Evolutionary conservation across 2,113 vertebrate species (phyloP), one percentile per base, ranked within the genome.

Genomic region (Chrysemys picta): DNA sequence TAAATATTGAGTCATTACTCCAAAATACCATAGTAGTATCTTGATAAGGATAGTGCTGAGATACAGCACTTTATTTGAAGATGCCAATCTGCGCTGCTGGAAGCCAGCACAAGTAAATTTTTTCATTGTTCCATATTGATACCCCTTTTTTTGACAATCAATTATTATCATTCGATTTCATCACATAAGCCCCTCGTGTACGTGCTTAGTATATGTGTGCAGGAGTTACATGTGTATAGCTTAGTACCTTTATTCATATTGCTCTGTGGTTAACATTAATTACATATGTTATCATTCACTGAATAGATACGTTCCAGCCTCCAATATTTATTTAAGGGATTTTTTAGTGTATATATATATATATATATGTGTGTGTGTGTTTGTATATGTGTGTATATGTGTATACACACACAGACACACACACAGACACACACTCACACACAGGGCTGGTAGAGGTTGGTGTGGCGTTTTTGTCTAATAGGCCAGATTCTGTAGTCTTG

Each of bases 291-390:
- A 13, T 0, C 88, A 88, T 59, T 38, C 87, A 85, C 62, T 82
- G 87, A 54, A 56, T 17, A 57, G 29, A 3, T 84, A 85, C 69
- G 17, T 88, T 95, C 84, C 69, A 88, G 35, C n/a, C 80, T 96
- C 52, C 87, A n/a, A 0, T 52, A 78, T 16, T 87, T 94, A 38
- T 54, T 35, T 52, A 13, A n/a, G 31, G 31, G 9, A 9, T 25
- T 88, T 89, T 25, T 86, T 79, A 86, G 87, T 76, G 42, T 52
- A 14, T 50, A 14, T 50, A 14, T 50, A 13, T 50, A 50, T 50
- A 50, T 50, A 14, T 50, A 50, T 50, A 12, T 50, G 50, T 50
- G 49, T 50, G 16, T 50, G 49, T 50, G 49, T 50, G 49, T 50
- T 47, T 47, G 45, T 8, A 47, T 47, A 14, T 50, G 49, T 50